Evolutionary conservation across 2,888 invertebrate genomes (phyloP), one percentile per base, ranked within the genome.

Genomic region (Noctua janthina): DNA sequence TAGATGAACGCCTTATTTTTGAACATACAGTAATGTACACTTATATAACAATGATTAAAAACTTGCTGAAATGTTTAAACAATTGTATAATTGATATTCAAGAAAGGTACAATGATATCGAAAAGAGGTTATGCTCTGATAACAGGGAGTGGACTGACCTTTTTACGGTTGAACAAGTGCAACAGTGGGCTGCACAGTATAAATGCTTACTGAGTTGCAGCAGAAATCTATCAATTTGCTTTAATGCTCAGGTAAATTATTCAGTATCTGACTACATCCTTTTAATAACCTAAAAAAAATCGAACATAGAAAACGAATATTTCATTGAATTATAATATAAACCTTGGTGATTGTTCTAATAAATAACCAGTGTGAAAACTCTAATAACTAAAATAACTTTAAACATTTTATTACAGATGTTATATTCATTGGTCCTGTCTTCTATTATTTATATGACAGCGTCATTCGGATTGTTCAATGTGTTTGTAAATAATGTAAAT

Each of bases 381-480:
- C 15, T 62, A 62, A 13, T 13, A 5, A 29, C 1, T 10, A 56
- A 11, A n/a, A 10, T n/a, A 39, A 66, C 7, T 29, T 51, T 43
- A 1, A 15, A 7, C 2, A 39, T 51, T 68, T 81, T 59, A 17
- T 81, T 81, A 6, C 73, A 79, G 86, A 79, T 86, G 68, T n/a
- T 68, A 17, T 84, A 69, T 49, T 69, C 76, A 3, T 67, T 84
- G 59, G 23, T 35, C 1, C 2, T 83, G 3, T 73, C 73, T n/a
- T 66, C 70, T 6, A 0, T 80, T 0, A 20, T 64, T 59, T 81
- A 46, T 35, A 39, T 75, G 1, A 56, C 69, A 62, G 13, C 75
- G 0, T 54, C 74, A 13, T 74, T 59, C 2, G 78, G 56, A 10
- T 17, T 84, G 2, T 73, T 67, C 49, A 23, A 23, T 15, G 51